Percentiles rank a stretch among this genome's conserved stretches.
These are phyloP conservation scores for Montipora cactus DNA, from an alignment of 64 coral and sea anemone genomes.

Conservation along the genomic window DNA sequence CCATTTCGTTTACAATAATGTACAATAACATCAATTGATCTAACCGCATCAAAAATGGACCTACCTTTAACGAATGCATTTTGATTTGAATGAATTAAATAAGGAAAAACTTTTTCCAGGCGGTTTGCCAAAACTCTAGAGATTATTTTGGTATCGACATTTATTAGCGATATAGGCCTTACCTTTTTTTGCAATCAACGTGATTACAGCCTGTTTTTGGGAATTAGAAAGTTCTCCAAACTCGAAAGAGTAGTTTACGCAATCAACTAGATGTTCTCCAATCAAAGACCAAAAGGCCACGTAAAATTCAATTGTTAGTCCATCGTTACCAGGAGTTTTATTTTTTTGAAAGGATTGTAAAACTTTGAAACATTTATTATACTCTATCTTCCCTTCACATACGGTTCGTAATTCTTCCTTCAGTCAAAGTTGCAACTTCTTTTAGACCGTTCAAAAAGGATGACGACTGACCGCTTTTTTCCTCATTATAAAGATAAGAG, in stretches of 20 bases:
- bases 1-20: not conserved
- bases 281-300: conserved; percentile 36
- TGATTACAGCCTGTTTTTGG: conserved; percentile 5
- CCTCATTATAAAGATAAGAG: too few species aligned
- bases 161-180: not conserved
- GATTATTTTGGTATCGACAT: conserved; percentile 21
- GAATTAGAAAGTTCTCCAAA: conserved; percentile 40
- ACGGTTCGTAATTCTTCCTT: not conserved
- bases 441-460: not conserved
- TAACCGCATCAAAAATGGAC: not conserved
- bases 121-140: not conserved
- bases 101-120: not conserved
- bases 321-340: not conserved
- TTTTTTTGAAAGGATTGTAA: conserved; percentile 21
- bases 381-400: not conserved
- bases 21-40: not conserved
- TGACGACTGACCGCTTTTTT: not conserved
- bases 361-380: conserved; percentile 1
- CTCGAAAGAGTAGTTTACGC: conserved; percentile 21
- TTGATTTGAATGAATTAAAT: conserved; percentile 24
- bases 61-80: conserved; percentile 7
- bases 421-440: not conserved
- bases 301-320: conserved; percentile 46
- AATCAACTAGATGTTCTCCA: conserved; percentile 22
- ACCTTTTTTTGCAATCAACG: not conserved